Base-by-base conservation (phyloP, 2,113 vertebrate species). In the Patagioenas fasciata region DNA sequence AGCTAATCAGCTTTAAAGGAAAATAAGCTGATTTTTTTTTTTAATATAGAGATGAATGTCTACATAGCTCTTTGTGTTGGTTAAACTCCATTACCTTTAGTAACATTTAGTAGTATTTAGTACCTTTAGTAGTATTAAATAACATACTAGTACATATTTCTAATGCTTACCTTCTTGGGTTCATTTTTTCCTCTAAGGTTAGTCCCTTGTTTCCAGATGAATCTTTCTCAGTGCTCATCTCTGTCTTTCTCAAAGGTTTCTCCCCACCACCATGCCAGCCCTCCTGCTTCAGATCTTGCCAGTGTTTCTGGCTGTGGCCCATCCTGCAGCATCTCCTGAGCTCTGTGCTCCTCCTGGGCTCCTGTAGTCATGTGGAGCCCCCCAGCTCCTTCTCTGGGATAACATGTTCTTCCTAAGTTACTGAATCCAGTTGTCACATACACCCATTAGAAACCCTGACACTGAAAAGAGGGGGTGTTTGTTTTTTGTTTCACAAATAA, bases 1-100 rank as follows among this genome's bases (percentile, higher is more conserved):
- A 72, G 36, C 31, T 93, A 80, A 95, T 85, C 67, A 88, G 62
- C 88, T 86, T 92, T 86, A 74, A 90, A 88, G 42, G 64, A 88
- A 90, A 94, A 93, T 66, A 95, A 95, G 50, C 40, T 90, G 34
- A 57, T 82, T 71, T 94, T 40, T 71, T 94, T 40, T 40, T 69
- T 89, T 34, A 9, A 44, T 87, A 29, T 26, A 79, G 70, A 87
- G 92, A 66, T 80, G 3, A 73, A 69, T 53, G 8, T 81, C 60
- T 87, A 5, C 61, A 1, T 67, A 42, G 48, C 29, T 81, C 31
- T 73, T 57, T 56, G 34, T 75, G 47, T 42, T 87, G 57, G 61
- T 87, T 74, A 72, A 86, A 80, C 40, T 81, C 23, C 81, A 11
- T 47, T 62, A 64, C 42, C 26, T 85, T 86, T 50, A 78, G 25